phyloP scores from a whole-genome alignment of 2,888 invertebrate genomes.

The Lycophotia porphyrea region DNA sequence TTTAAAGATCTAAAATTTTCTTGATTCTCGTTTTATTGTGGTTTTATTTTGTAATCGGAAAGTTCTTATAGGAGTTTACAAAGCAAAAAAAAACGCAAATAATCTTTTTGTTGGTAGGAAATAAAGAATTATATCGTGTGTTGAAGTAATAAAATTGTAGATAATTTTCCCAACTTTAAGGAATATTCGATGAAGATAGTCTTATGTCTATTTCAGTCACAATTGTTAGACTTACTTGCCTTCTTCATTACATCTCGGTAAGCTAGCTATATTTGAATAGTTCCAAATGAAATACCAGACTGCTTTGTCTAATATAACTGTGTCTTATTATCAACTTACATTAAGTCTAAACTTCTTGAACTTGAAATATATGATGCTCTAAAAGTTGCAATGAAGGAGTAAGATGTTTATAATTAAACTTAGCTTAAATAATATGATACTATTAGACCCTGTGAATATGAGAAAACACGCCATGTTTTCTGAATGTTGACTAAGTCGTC shows the following conservation, averaged over 20 bases:
- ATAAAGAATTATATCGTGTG: background rate
- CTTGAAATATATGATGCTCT: slow-evolving; percentile 12
- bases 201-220: slow-evolving; percentile 7
- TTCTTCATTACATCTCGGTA: slow-evolving; percentile 14
- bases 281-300: slow-evolving; percentile 33
- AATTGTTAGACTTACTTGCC: slow-evolving; percentile 18
- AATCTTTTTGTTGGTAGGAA: background rate
- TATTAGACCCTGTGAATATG: background rate
- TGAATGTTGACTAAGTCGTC: no score
- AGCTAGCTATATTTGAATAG: slow-evolving; percentile 24
- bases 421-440: background rate
- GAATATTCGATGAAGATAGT: background rate
- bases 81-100: background rate
- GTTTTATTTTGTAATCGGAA: background rate
- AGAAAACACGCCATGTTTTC: background rate
- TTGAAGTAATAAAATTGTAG: background rate
- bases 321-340: slow-evolving; percentile 31
- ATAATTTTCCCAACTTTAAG: background rate
- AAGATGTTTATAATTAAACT: background rate
- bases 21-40: background rate
- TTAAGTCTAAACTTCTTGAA: slow-evolving; percentile 19
- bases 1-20: slow-evolving; percentile 1
- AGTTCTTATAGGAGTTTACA: background rate
- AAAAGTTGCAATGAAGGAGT: background rate
- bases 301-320: slow-evolving; percentile 28